Evolutionary conservation across 2,113 vertebrate species (phyloP).

Genomic region (Lepisosteus oculatus): DNA sequence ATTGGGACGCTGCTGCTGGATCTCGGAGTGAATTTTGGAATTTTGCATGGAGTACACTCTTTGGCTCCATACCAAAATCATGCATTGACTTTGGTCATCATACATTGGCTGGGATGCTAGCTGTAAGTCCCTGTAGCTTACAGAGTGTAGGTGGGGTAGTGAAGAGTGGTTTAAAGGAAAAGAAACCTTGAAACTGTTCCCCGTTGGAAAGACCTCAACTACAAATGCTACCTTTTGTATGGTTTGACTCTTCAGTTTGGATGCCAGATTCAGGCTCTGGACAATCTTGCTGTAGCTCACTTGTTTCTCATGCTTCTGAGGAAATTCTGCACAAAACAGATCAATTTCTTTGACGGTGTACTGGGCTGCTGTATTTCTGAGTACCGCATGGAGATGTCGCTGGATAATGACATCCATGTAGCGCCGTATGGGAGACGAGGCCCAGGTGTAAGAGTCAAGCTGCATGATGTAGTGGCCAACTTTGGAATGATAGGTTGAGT

Average conservation of each 20-base stretch:
- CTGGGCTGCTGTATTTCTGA: constrained; percentile 25
- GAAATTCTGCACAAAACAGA: constrained; percentile 65
- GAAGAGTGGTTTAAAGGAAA: constrained; percentile 64
- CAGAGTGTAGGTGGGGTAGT: constrained; percentile 39
- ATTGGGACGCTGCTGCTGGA: constrained; percentile 21
- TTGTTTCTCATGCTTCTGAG: constrained; percentile 41
- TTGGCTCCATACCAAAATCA: constrained; percentile 60
- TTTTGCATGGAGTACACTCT: constrained; percentile 60
- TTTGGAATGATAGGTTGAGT: constrained; percentile 39
- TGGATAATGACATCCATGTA: constrained; percentile 73
- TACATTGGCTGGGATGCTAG: constrained; percentile 55
- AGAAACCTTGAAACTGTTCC: constrained; percentile 51
- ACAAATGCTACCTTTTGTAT: constrained; percentile 64
- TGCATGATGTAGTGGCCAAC: constrained; percentile 65
- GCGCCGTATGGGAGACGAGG: constrained; percentile 74
- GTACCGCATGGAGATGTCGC: constrained; percentile 54
- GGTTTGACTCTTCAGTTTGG: constrained; percentile 51
- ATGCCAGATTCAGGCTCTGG: constrained; percentile 55
- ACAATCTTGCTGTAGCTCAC: constrained; percentile 51
- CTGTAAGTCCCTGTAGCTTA: constrained; percentile 67
- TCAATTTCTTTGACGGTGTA: constrained; percentile 58
- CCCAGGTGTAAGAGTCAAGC: constrained; percentile 73
- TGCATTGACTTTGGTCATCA: constrained; percentile 18
- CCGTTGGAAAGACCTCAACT: constrained; percentile 38
- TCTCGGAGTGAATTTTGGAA: constrained; percentile 13